Evolutionary conservation across 2,797 vertebrate species (phyloP).

Genomic region (Manis pentadactyla): DNA sequence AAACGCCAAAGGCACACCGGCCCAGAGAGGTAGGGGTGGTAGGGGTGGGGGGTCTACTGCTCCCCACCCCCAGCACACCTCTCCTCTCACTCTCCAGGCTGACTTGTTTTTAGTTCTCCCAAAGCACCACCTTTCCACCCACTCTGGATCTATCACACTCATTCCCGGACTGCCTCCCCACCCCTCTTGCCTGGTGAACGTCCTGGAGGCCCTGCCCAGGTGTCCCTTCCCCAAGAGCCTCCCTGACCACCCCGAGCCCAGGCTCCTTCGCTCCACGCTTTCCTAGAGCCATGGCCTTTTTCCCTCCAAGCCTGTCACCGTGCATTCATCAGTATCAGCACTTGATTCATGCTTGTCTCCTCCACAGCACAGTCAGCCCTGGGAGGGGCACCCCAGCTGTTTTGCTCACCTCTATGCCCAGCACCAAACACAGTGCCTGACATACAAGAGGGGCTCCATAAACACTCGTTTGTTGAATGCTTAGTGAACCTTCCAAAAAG

Average conservation of each 20-base stretch:
- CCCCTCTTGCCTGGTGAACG: neutral
- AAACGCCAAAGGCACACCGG: neutral
- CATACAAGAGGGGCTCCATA: neutral
- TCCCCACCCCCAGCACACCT: too few species aligned
- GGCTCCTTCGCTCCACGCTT: neutral
- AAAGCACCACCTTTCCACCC: neutral
- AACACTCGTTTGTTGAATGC: neutral
- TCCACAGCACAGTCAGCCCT: neutral
- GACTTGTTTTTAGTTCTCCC: neutral
- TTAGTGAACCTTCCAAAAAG: neutral
- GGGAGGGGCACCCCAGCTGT: rapidly evolving
- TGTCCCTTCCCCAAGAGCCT: neutral
- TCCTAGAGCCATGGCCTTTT: neutral
- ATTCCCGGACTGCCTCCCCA: neutral
- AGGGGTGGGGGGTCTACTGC: neutral
- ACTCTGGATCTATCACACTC: neutral
- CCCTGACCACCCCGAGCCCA: neutral
- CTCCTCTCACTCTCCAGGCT: neutral
- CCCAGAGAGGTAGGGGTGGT: too few species aligned
- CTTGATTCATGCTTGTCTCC: neutral
- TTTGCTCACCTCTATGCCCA: neutral
- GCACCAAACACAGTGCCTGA: neutral
- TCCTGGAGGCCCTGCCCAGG: neutral
- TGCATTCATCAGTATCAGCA: rapidly evolving
- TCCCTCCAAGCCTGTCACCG: neutral